Evolutionary conservation across 2,113 vertebrate genomes (phyloP).

Genomic region (Dromaius novaehollandiae): DNA sequence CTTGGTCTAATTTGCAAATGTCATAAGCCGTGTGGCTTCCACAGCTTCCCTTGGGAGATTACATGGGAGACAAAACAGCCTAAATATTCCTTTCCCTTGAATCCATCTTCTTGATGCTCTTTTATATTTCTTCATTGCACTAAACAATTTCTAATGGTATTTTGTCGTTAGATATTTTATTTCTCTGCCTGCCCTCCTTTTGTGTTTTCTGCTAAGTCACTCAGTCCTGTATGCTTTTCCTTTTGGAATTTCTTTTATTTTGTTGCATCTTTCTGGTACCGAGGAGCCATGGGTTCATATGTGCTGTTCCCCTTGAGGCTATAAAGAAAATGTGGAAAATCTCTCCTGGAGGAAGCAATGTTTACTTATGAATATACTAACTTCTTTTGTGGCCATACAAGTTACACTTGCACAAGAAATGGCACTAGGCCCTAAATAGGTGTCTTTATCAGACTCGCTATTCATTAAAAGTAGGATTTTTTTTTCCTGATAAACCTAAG

Average conservation of each 20-base stretch:
- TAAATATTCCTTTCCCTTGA: constrained; percentile 31
- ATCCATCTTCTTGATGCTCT: background rate
- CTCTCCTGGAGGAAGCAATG: background rate
- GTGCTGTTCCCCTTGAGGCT: background rate
- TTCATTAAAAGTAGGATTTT: fast-evolving
- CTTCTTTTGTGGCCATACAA: background rate
- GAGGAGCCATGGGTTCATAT: background rate
- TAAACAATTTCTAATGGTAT: background rate
- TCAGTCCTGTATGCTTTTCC: background rate
- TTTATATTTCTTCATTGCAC: background rate
- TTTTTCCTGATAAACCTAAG: background rate
- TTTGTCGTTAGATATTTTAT: background rate
- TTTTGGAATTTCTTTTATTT: background rate
- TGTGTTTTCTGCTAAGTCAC: background rate
- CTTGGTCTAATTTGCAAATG: constrained; percentile 6
- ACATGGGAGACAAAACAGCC: background rate
- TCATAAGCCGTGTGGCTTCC: background rate
- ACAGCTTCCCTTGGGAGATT: background rate
- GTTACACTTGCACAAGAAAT: background rate
- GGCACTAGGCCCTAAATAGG: background rate
- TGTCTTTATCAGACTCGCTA: background rate
- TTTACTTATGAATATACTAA: background rate
- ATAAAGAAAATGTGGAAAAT: background rate
- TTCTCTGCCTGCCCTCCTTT: background rate
- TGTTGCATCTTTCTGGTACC: background rate